Percentiles rank a stretch among this genome's conserved stretches.
These are phyloP conservation scores for Polyergus mexicanus DNA, from an alignment of 1,140 invertebrate species.

Conservation along the genomic window DNA sequence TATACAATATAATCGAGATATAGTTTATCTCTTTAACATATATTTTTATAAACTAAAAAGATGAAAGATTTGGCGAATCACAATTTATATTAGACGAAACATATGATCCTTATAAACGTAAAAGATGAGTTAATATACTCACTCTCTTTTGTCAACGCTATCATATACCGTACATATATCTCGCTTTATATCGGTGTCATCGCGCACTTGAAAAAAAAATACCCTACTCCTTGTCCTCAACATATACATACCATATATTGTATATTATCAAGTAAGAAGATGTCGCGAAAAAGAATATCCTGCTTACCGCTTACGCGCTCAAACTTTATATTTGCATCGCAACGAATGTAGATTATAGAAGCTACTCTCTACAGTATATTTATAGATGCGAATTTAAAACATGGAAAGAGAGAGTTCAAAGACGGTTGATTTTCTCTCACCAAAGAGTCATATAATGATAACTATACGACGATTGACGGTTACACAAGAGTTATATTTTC, in stretches of 20 bases:
- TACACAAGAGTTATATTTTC: slow-evolving; percentile 12
- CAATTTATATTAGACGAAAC: background rate
- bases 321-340: background rate
- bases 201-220: background rate
- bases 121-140: background rate
- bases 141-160: background rate
- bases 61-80: background rate
- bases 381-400: background rate
- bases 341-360: background rate
- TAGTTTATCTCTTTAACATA: background rate
- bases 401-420: background rate
- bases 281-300: background rate
- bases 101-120: background rate
- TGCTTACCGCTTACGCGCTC: background rate
- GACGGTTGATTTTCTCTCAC: background rate
- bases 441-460: background rate
- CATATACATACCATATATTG: background rate
- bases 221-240: background rate
- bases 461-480: background rate
- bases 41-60: background rate
- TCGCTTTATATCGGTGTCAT: background rate
- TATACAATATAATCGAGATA: background rate
- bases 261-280: slow-evolving; percentile 22
- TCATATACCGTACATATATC: background rate
- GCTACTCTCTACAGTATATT: background rate